These are phyloP conservation scores for Vespertilio murinus DNA, from an alignment of 2,797 vertebrate genomes.

Conservation along the genomic window DNA sequence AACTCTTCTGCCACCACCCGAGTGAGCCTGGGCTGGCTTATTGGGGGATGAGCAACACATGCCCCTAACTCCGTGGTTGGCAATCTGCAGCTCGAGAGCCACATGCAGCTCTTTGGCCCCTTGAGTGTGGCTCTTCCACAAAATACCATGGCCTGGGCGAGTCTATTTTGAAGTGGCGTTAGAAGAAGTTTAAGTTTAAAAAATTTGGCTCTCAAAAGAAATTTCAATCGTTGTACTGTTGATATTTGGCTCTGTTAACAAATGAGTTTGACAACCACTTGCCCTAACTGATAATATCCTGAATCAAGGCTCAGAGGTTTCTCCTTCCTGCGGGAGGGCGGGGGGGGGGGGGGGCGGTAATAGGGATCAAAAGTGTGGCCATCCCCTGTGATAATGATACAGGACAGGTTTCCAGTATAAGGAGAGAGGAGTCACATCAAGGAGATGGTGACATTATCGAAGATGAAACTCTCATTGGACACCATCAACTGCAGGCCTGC, in stretches of 20 bases:
- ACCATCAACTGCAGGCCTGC: constrained; percentile 90
- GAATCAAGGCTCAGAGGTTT: not conserved
- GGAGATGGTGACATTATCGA: constrained; percentile 90
- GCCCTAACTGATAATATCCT: not conserved
- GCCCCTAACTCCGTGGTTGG: too few relatives aligned
- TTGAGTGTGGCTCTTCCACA: too few relatives aligned
- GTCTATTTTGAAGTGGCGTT: too few relatives aligned
- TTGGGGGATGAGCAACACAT: not conserved
- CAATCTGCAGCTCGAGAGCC: too few relatives aligned
- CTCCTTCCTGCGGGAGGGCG: constrained; percentile 89
- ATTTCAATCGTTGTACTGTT: too few relatives aligned
- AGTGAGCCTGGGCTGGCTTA: not conserved
- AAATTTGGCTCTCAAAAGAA: too few relatives aligned
- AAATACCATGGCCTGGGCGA: too few relatives aligned
- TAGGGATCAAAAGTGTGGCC: constrained; percentile 92
- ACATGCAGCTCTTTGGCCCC: too few relatives aligned
- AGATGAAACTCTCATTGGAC: constrained; percentile 86
- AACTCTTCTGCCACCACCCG: accelerated
- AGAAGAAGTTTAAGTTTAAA: too few relatives aligned
- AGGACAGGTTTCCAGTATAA: constrained; percentile 94
- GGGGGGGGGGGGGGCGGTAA: constrained; percentile 91
- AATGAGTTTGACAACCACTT: too few relatives aligned
- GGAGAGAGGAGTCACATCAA: constrained; percentile 94
- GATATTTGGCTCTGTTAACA: too few relatives aligned
- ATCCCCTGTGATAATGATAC: constrained; percentile 91